Base-by-base conservation (phyloP, 2,113 vertebrate genomes). In the Nettapus auritus region DNA sequence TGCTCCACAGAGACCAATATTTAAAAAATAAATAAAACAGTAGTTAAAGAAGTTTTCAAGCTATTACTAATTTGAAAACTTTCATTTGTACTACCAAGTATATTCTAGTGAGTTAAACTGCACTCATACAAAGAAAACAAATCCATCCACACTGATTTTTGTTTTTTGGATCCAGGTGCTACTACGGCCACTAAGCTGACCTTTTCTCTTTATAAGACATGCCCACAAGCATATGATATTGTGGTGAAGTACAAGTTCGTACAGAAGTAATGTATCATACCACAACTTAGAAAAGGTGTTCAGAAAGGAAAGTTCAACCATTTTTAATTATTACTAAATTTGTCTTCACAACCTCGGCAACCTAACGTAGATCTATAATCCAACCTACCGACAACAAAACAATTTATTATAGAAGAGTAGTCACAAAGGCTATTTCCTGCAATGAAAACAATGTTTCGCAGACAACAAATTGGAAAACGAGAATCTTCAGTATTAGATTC, bases 41-140 rank as follows among this genome's bases (percentile, higher is more conserved):
- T 28, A 79, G n/a, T 68, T 90, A 86, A 83, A 85, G 21, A 28
- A 63, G n/a, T 63, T 95, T 93, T 86, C 68, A 95, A 60, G 29
- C 36, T 71, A 69, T 36, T 74, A 57, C 75, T 89, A 57, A 86
- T 77, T 52, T 53, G 34, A 92, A 96, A 84, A 55, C 33, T 46
- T 74, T 78, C 28, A 44, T 67, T 80, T 66, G 55, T 42, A 55
- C 48, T 86, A 89, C 79, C 57, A 93, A 48, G 15, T 28, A 36
- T 55, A 83, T 81, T 70, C 57, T 21, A 88, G 44, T 34, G 22
- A 68, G 34, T 50, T 75, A 79, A 86, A 59, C 33, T 46, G 48
- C 59, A 63, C 26, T 91, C 55, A 82, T 79, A 79, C 48, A 82
- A 93, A 81, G 52, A 82, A 50, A 88, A 33, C 44, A 94, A 82